Base-by-base conservation (phyloP, 2,888 invertebrate species). In the Rhingia rostrata region DNA sequence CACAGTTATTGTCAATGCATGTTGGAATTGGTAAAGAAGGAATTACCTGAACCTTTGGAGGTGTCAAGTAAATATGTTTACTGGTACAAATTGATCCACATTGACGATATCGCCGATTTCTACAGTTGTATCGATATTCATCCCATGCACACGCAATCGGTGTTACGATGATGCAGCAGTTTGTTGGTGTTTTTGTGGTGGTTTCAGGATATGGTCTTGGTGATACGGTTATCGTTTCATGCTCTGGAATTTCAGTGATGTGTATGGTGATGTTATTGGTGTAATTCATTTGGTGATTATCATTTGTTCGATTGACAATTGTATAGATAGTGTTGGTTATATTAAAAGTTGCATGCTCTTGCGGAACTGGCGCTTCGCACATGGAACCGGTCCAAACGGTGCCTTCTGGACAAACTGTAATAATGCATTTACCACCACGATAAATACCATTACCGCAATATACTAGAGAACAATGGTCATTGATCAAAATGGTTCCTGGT, bases 31-130 rank as follows among this genome's bases (percentile, higher is more conserved):
- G 45, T 53, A 14, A 22, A 0, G 54, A 41, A 0, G 73, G 79
- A 7, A 10, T 64, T 14, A 12, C 35, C 9, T 54, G 39, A 0
- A 86, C 49, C 0, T 12, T 37, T 0, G 86, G 39, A 7, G 90
- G 87, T 10, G 22, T 87, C 1, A 90, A 83, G n/a, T 88, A 87
- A 35, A 90, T 84, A 7, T 87, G 86, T 4, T 87, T 86, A 0
- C 88, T 86, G 9, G 86, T 86, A 51, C 90, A 90, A 47, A 89
- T 77, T 3, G 82, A 70, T 4, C 90, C 89, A 45, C 90, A 90
- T 6, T 87, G 87, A 10, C 87, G 85, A 45, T 86, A 87, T 4
- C 86, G 87, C 6, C 86, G 87, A 37, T 86, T 89, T 63, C 64
- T 88, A 82, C 90, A 90, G 4, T 84, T 81, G 88, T 89, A 90